Conservation (phyloP, 2,888 invertebrate genomes). For the Amphipoea oculea region DNA sequence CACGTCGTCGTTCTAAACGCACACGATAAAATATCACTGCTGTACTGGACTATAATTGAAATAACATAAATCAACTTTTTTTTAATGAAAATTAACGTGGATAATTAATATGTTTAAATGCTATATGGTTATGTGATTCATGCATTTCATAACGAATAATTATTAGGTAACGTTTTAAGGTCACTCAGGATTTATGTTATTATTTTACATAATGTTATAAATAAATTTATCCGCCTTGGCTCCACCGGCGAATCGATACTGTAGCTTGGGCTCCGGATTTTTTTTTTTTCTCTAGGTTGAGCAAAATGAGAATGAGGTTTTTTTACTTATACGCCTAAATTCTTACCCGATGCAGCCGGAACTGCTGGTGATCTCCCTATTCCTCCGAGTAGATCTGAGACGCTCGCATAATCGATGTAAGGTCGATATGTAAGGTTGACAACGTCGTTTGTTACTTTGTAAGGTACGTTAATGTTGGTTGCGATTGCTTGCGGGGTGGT, state of each 20-base stretch:
- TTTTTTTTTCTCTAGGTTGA: not conserved
- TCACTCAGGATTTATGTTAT: conserved; percentile 39
- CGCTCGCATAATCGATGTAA: not conserved
- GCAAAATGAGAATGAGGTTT: not conserved
- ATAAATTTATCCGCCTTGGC: conserved; percentile 6
- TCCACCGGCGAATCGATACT: not conserved
- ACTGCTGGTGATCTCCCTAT: not conserved
- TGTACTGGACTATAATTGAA: conserved; percentile 32
- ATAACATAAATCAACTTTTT: conserved; percentile 21
- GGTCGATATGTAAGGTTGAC: conserved; percentile 2
- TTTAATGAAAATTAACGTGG: conserved; percentile 22
- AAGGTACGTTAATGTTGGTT: conserved; percentile 54
- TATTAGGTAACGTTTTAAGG: conserved; percentile 59
- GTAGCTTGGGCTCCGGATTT: not conserved
- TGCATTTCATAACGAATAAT: conserved; percentile 59
- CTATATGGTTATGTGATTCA: conserved; percentile 48
- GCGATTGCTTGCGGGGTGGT: conserved; percentile 77
- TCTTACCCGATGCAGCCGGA: no score
- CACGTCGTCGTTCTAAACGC: conserved; percentile 62
- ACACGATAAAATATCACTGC: conserved; percentile 52
- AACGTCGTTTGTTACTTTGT: conserved; percentile 32
- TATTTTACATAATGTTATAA: conserved; percentile 34
- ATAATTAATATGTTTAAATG: conserved; percentile 34
- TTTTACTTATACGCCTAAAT: no score
- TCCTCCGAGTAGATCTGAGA: not conserved